phyloP scores from a whole-genome alignment of 2,888 invertebrate genomes.

The Aradus depressus region DNA sequence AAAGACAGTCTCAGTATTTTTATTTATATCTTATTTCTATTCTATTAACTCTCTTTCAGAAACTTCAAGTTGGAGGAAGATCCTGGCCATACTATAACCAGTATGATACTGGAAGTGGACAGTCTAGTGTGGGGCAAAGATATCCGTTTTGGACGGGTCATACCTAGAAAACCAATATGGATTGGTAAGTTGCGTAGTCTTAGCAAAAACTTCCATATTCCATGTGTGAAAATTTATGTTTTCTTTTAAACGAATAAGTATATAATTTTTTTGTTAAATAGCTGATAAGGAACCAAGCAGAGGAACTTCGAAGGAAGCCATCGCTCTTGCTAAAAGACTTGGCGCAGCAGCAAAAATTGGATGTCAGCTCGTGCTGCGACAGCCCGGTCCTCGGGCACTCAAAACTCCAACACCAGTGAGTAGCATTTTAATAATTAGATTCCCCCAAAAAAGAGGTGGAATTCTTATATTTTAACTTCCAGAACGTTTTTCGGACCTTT shows the following conservation, averaged over 20 bases:
- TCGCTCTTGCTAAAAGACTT: constrained; percentile 60
- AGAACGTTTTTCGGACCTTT: no score
- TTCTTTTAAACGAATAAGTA: constrained; percentile 6
- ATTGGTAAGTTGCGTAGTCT: constrained; percentile 35
- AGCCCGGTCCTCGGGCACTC: constrained; percentile 49
- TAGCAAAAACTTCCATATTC: constrained; percentile 8
- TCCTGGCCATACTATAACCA: constrained; percentile 15
- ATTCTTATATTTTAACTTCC: no score
- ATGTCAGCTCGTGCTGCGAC: constrained; percentile 58
- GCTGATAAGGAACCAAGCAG: constrained; percentile 37
- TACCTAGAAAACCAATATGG: constrained; percentile 37
- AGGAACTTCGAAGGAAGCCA: constrained; percentile 42
- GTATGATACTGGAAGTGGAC: constrained; percentile 27
- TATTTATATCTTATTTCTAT: no score
- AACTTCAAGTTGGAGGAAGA: constrained; percentile 18
- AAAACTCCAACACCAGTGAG: constrained; percentile 53
- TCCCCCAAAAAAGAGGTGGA: no score
- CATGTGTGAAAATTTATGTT: constrained; percentile 3
- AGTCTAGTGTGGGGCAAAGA: constrained; percentile 30
- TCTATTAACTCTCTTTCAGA: constrained; percentile 3
- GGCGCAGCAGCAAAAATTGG: constrained; percentile 63
- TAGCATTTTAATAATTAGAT: no score
- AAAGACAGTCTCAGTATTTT: no score
- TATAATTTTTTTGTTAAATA: constrained; percentile 26
- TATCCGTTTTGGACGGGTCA: constrained; percentile 30